Base-by-base conservation (phyloP, 2,797 vertebrate species). In the Melanotaenia maccullochi region DNA sequence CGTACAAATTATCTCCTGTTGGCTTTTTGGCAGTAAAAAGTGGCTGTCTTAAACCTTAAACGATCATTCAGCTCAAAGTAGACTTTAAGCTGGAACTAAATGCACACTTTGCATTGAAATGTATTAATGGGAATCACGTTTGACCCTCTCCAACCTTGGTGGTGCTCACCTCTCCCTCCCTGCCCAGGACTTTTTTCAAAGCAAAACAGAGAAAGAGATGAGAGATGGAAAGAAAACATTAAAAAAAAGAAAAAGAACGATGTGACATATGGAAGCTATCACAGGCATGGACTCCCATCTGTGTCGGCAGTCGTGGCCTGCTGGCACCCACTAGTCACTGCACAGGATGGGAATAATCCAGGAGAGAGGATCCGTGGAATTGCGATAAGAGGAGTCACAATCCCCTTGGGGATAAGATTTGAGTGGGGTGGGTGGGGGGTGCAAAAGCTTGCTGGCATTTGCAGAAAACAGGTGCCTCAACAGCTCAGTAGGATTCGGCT, bases 191-290 rank as follows among this genome's bases (percentile, higher is more conserved):
- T 3, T 85, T 87, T 79, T 83, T 75, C 90, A 87, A 81, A 88
- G 82, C 79, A 73, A 93, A 92, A 86, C 86, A 89, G 79, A 90
- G 71, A 60, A 72, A 68, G 88, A 86, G 82, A 90, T 89, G 89
- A 91, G 78, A 90, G 90, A 91, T 82, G 77, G 86, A 85, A 91
- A 91, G 84, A 88, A 90, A 90, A 90, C 82, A 89, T 68, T 75
- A 44, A 44, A 44, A 80, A 79, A 78, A 82, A 75, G 11, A 79
- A 83, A 58, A 77, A 77, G 85, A 88, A 68, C 61, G 12, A 85
- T 76, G 88, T 80, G 89, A 93, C 93, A 94, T 94, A 94, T 95
- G 94, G 93, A 94, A 94, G 87, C 83, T 82, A 93, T 94, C 92
- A 93, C 83, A 77, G 76, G 86, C 84, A 83, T 79, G 79, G 69